Percentiles rank a stretch among this genome's conserved stretches.
phyloP scores from a whole-genome alignment of 2,888 invertebrate species.

The Gymnocheta viridis region DNA sequence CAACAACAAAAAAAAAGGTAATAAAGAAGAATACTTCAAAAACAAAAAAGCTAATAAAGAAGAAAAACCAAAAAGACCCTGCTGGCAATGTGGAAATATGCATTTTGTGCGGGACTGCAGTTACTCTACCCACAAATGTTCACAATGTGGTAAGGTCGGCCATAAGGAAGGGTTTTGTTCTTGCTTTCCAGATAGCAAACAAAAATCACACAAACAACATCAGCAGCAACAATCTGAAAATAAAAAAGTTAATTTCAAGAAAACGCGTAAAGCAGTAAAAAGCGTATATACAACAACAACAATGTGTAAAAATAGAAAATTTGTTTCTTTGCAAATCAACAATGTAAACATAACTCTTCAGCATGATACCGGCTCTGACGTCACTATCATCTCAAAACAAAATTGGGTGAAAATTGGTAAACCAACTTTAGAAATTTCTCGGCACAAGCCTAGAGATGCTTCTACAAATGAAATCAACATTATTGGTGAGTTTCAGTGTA shows the following conservation, averaged over 20 bases:
- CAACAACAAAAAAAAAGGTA: neutral
- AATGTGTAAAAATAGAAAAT: conserved; percentile 25
- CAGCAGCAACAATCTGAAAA: neutral
- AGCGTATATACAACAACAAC: conserved; percentile 1
- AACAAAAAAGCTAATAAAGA: conserved; percentile 15
- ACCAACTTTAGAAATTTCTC: too few relatives aligned
- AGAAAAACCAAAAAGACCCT: conserved; percentile 43
- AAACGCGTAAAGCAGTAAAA: conserved; percentile 11
- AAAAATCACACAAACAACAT: neutral
- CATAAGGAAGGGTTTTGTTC: too few relatives aligned
- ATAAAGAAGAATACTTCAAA: neutral
- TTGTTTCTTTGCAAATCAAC: conserved; percentile 21
- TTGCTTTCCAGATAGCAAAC: neutral
- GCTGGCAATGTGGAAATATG: conserved; percentile 64
- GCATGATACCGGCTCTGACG: conserved; percentile 61
- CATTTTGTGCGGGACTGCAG: conserved; percentile 56
- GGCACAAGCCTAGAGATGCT: too few relatives aligned
- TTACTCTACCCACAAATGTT: conserved; percentile 50
- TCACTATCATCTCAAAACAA: conserved; percentile 65
- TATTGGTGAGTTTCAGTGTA: conserved; percentile 33
- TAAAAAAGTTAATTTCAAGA: conserved; percentile 27
- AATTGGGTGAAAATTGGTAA: too few relatives aligned
- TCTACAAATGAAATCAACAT: conserved; percentile 47
- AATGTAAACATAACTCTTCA: conserved; percentile 28
- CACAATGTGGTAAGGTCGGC: conserved; percentile 37